Evolutionary conservation across 2,888 invertebrate genomes (phyloP).

Genomic region (Euphydryas editha): DNA sequence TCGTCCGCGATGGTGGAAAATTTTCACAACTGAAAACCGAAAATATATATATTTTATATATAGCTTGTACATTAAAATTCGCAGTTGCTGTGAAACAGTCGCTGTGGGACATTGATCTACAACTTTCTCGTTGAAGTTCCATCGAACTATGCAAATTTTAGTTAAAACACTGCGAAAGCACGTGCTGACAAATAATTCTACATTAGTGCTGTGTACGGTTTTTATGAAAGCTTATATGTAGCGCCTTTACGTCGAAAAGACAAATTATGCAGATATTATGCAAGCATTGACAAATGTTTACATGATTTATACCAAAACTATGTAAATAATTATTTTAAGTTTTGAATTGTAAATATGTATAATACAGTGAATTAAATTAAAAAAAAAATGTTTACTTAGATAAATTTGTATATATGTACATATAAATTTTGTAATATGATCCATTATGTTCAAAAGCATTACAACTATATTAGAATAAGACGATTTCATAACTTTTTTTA

Average conservation of each 20-base stretch:
- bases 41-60: constrained; percentile 44
- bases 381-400: background rate
- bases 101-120: constrained; percentile 57
- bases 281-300: background rate
- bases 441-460: background rate
- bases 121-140: constrained; percentile 60
- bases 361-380: too few species aligned
- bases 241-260: background rate
- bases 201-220: constrained; percentile 25
- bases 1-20: constrained; percentile 33
- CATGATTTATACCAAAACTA: too few species aligned
- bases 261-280: background rate
- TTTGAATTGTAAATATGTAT: too few species aligned
- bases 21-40: constrained; percentile 32
- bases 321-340: too few species aligned
- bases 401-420: background rate
- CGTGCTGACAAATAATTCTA: constrained; percentile 58
- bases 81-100: constrained; percentile 50
- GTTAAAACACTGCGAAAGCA: constrained; percentile 69
- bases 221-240: constrained; percentile 19
- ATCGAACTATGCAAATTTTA: constrained; percentile 74
- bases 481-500: too few species aligned
- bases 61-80: constrained; percentile 50
- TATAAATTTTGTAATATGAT: background rate
- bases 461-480: too few species aligned